phyloP scores from a whole-genome alignment of 92 coral and sea anemone genomes.

The Heteractis magnifica region DNA sequence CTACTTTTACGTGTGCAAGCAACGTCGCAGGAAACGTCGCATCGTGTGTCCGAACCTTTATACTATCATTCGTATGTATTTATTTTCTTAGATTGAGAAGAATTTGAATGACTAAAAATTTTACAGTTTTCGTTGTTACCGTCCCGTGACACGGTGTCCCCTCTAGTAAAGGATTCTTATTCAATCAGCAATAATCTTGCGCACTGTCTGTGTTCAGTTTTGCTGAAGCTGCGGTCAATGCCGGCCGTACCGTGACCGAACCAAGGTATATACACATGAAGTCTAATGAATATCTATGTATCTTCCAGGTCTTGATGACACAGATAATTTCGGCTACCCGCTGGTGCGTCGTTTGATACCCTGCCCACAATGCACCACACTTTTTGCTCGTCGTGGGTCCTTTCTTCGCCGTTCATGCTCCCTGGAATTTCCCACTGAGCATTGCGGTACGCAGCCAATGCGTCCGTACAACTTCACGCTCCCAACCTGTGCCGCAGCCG shows the following conservation, averaged over 20 bases:
- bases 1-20: too few relatives aligned
- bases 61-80: too few relatives aligned
- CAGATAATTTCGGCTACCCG: conserved; percentile 83
- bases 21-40: too few relatives aligned
- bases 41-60: too few relatives aligned
- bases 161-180: too few relatives aligned
- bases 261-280: background rate
- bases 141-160: too few relatives aligned
- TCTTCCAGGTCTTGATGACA: conserved; percentile 83
- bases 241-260: background rate
- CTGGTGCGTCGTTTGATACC: conserved; percentile 91
- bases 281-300: background rate
- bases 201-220: too few relatives aligned
- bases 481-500: conserved; percentile 92
- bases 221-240: too few relatives aligned
- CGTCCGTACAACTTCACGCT: conserved; percentile 78
- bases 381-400: conserved; percentile 38
- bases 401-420: conserved; percentile 69
- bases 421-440: conserved; percentile 66
- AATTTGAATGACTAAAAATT: too few relatives aligned
- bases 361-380: conserved; percentile 71
- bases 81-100: too few relatives aligned
- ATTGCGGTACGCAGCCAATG: conserved; percentile 45
- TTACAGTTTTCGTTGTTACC: too few relatives aligned
- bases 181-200: too few relatives aligned